phyloP scores from a whole-genome alignment of 2,113 vertebrate genomes.

The Entelurus aequoreus region DNA sequence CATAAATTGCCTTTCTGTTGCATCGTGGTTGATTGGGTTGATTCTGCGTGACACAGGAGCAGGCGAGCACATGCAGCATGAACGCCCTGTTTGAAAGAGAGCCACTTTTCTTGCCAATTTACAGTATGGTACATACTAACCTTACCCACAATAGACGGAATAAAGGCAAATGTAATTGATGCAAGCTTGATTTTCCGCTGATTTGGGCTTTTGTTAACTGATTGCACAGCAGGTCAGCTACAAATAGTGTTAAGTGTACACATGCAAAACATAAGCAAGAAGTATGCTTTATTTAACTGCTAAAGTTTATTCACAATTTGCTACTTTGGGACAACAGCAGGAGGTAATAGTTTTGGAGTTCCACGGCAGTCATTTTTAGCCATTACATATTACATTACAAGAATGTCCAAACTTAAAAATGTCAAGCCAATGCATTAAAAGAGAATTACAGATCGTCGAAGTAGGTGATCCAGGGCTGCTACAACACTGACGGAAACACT shows the following conservation, averaged over 20 bases:
- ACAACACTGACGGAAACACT: too few relatives aligned
- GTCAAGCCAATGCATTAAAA: too few relatives aligned
- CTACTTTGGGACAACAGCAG: too few relatives aligned
- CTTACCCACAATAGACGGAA: conserved; percentile 12
- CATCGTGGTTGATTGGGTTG: conserved; percentile 19
- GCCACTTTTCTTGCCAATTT: conserved; percentile 1
- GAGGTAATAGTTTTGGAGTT: too few relatives aligned
- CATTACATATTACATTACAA: too few relatives aligned
- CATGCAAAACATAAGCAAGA: too few relatives aligned
- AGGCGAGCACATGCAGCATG: conserved; percentile 13
- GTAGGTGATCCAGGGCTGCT: too few relatives aligned
- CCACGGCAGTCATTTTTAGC: too few relatives aligned
- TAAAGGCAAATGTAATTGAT: conserved; percentile 2
- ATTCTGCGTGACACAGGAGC: conserved; percentile 18
- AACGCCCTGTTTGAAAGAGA: conserved; percentile 20
- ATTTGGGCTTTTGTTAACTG: background rate
- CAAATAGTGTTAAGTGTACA: background rate
- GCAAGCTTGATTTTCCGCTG: conserved; percentile 6
- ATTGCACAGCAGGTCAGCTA: background rate
- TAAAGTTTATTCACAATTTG: too few relatives aligned
- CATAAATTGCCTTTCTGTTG: conserved; percentile 23
- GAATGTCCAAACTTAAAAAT: too few relatives aligned
- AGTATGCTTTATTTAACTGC: too few relatives aligned
- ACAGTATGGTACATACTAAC: background rate
- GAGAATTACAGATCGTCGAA: too few relatives aligned